Evolutionary conservation across 2,113 vertebrate genomes (phyloP).

Genomic region (Hucho hucho): DNA sequence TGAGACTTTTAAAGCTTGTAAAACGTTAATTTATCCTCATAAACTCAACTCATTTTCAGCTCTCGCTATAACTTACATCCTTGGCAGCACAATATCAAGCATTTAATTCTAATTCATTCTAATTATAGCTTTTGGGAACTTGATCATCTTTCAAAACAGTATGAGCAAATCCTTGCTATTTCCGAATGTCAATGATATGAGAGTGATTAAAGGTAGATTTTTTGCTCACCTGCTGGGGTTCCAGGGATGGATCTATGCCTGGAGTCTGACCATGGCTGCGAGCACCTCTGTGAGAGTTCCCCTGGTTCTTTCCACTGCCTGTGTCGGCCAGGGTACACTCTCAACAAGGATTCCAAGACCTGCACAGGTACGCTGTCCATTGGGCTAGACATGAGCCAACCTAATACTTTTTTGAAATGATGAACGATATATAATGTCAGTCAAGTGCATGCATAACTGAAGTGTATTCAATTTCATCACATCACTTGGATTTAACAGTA

Average conservation of each 20-base stretch:
- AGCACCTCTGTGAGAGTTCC: slow-evolving; percentile 86
- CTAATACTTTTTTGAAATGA: too few relatives aligned
- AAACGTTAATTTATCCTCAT: too few relatives aligned
- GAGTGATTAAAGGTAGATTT: not conserved
- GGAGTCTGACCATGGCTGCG: slow-evolving; percentile 83
- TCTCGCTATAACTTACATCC: too few relatives aligned
- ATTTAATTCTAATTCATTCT: not conserved
- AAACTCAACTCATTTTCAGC: too few relatives aligned
- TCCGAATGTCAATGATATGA: not conserved
- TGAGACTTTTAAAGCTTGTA: too few relatives aligned
- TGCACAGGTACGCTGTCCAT: slow-evolving; percentile 66
- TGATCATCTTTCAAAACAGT: not conserved
- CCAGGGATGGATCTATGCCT: slow-evolving; percentile 83
- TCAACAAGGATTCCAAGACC: slow-evolving; percentile 82
- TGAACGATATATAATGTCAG: too few relatives aligned
- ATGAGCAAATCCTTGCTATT: not conserved
- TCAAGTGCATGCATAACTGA: not conserved
- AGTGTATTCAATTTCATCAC: not conserved
- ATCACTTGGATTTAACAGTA: not conserved
- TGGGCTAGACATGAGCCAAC: not conserved
- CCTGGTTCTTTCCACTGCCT: slow-evolving; percentile 83
- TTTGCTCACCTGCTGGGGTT: slow-evolving; percentile 25
- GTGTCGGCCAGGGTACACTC: slow-evolving; percentile 83
- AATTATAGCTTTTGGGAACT: not conserved
- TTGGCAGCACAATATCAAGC: too few relatives aligned